Conservation (phyloP, 2,113 vertebrate genomes). For the Poecilia latipinna region DNA sequence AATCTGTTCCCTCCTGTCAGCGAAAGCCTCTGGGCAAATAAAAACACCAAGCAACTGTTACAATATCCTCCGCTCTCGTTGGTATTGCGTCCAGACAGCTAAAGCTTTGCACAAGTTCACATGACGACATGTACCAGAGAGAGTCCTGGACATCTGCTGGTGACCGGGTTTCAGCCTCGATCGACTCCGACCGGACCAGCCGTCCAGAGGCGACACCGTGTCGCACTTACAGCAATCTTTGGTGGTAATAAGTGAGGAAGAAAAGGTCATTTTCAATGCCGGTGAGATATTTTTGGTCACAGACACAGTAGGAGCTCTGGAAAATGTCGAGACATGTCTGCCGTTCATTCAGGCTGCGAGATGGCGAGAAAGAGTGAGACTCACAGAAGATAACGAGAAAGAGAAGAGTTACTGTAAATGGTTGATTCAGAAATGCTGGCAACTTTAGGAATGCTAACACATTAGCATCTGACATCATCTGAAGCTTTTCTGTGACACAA, state of each 20-base stretch:
- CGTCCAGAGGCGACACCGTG: not conserved
- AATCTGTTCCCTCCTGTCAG: conserved; percentile 53
- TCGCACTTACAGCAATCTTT: not conserved
- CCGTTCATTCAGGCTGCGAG: not conserved
- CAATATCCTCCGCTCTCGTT: conserved; percentile 58
- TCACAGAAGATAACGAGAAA: not conserved
- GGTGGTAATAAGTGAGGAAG: not conserved
- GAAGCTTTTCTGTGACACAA: no score
- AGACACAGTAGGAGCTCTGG: not conserved
- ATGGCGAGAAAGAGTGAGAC: not conserved
- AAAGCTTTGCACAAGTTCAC: not conserved
- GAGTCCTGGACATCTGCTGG: no score
- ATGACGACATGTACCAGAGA: not conserved
- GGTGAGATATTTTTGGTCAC: conserved; percentile 30
- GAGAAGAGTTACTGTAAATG: not conserved
- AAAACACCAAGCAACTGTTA: conserved; percentile 48
- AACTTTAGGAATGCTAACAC: no score
- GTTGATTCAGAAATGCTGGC: not conserved
- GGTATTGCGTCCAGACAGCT: conserved; percentile 41
- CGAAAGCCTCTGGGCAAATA: conserved; percentile 57
- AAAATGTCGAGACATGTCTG: not conserved
- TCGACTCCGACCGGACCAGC: not conserved
- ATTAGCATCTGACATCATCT: no score
- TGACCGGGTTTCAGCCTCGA: not conserved
- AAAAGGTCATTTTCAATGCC: not conserved